Conservation (phyloP, 2,797 vertebrate species). For the Ptychobarbus kaznakovi region DNA sequence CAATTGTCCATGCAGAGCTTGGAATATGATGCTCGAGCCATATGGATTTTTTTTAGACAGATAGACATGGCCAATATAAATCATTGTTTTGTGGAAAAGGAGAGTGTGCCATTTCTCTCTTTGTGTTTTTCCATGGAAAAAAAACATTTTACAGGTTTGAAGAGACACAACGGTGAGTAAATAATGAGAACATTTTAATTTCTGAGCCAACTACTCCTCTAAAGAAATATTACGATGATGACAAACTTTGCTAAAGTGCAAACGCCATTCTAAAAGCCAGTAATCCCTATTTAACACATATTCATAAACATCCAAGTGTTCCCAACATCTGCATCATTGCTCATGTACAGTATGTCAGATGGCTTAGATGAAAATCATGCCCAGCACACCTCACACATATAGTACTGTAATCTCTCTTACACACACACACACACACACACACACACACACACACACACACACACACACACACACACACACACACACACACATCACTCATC, state of each 20-base stretch:
- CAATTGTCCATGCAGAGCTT: neutral
- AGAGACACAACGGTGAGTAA: too few relatives aligned
- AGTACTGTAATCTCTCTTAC: slow-evolving; percentile 34
- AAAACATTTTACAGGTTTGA: too few relatives aligned
- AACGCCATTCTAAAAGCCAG: neutral
- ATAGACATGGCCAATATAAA: too few relatives aligned
- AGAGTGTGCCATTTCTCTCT: neutral
- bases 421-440: slow-evolving; percentile 29
- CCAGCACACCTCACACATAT: slow-evolving; percentile 6
- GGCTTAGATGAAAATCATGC: slow-evolving; percentile 36
- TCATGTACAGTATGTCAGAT: neutral
- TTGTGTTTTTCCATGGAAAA: neutral
- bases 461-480: slow-evolving; percentile 6
- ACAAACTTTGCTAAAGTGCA: neutral
- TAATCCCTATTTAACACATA: neutral
- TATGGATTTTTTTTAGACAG: too few relatives aligned
- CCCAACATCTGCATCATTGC: neutral
- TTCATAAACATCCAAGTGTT: neutral
- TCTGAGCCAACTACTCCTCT: neutral
- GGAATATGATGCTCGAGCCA: too few relatives aligned
- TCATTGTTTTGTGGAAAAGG: neutral
- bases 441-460: neutral
- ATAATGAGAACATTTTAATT: neutral
- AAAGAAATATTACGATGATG: neutral
- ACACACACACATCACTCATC: slow-evolving; percentile 48